These are phyloP conservation scores for Crossaster papposus DNA, from an alignment of 53 echinoderm and acorn worm genomes.

Conservation along the genomic window DNA sequence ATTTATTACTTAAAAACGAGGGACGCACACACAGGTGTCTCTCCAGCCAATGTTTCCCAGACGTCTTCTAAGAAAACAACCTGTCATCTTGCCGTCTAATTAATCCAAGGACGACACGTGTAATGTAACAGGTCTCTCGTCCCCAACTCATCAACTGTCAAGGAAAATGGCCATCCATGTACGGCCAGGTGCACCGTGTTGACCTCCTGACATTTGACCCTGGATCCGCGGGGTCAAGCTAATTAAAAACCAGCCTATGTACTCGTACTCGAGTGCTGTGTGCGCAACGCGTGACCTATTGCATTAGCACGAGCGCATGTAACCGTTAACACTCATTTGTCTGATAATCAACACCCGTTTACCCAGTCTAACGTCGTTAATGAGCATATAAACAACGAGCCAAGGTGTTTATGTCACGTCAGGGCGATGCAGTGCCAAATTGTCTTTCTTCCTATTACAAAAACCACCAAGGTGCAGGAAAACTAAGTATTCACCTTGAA, in stretches of 20 bases:
- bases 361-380: not conserved
- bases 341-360: not conserved
- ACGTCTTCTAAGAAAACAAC: not conserved
- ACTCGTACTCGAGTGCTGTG: not conserved
- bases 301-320: not conserved
- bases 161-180: not conserved
- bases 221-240: constrained; percentile 8
- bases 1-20: too few species aligned
- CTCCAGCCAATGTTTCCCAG: not conserved
- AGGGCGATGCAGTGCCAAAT: too few species aligned
- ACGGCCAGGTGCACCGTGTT: constrained; percentile 12
- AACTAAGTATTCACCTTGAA: too few species aligned
- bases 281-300: not conserved
- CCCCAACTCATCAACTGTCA: not conserved
- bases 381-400: not conserved
- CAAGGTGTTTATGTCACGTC: not conserved
- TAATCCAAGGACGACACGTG: not conserved
- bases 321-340: constrained; percentile 1
- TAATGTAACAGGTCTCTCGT: not conserved
- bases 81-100: not conserved
- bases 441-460: too few species aligned
- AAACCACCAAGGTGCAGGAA: too few species aligned
- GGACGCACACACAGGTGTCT: not conserved
- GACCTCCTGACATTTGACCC: not conserved
- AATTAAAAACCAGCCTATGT: not conserved